These are phyloP conservation scores for Dysmachus trigonus DNA, from an alignment of 2,888 invertebrate species.

Conservation along the genomic window DNA sequence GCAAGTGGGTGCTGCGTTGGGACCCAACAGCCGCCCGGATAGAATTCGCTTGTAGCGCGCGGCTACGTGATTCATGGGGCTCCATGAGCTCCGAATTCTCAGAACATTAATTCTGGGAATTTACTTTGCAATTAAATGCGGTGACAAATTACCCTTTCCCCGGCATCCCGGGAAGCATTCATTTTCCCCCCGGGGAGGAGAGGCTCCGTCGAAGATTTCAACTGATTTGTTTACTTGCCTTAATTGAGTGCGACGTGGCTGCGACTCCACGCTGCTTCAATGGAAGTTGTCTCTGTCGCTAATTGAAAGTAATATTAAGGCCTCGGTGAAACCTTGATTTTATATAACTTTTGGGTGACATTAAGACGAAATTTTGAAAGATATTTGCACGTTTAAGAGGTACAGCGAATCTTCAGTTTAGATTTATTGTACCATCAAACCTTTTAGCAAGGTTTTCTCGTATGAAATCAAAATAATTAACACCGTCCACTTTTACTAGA, in stretches of 20 bases:
- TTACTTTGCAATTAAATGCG: constrained; percentile 40
- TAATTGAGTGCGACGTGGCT: constrained; percentile 32
- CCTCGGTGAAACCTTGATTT: not conserved
- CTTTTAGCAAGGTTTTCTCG: not conserved
- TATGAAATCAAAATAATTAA: not conserved
- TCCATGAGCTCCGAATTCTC: constrained; percentile 28
- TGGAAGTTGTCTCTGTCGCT: not conserved
- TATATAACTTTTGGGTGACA: not conserved
- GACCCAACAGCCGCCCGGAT: not conserved
- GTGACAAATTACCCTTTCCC: constrained; percentile 38
- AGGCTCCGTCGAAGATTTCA: not conserved
- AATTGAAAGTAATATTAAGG: not conserved
- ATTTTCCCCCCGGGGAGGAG: not conserved
- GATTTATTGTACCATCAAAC: not conserved
- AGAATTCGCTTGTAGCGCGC: not conserved
- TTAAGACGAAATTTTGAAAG: not conserved
- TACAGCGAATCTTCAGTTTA: not conserved
- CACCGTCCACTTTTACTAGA: not conserved
- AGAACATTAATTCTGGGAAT: constrained; percentile 38
- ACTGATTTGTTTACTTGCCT: constrained; percentile 39
- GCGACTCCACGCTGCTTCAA: not conserved
- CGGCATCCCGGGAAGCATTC: not conserved
- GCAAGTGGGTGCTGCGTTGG: not conserved
- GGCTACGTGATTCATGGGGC: constrained; percentile 22
- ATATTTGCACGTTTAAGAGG: not conserved